Evolutionary conservation across 2,888 invertebrate genomes (phyloP).

Genomic region (Strigamia maritima): DNA sequence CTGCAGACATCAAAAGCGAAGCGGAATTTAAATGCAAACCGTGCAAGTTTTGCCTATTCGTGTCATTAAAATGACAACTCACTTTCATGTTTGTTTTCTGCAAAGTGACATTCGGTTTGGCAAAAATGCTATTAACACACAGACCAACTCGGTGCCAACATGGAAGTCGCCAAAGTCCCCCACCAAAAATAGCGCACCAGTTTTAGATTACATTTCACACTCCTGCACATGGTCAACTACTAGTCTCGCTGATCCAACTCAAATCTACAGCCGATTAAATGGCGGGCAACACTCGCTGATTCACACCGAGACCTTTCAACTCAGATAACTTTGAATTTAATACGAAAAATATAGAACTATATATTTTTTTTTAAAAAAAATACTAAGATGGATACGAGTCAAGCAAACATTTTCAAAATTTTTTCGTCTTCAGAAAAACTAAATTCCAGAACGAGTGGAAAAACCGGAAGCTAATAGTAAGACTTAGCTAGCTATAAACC

Average conservation of each 20-base stretch:
- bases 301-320: neutral
- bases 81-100: neutral
- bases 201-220: slow-evolving; percentile 9
- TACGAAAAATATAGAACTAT: neutral
- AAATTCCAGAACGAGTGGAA: too few relatives aligned
- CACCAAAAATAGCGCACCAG: neutral
- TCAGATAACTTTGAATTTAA: neutral
- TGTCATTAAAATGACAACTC: neutral
- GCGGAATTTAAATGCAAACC: neutral
- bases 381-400: too few relatives aligned
- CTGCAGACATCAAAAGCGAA: neutral
- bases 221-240: slow-evolving; percentile 1
- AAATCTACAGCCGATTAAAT: neutral
- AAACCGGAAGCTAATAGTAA: too few relatives aligned
- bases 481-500: too few relatives aligned
- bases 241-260: neutral
- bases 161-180: slow-evolving; percentile 8
- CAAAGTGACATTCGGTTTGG: neutral
- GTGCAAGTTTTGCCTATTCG: neutral
- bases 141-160: neutral
- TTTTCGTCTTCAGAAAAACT: too few relatives aligned
- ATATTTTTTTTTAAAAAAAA: too few relatives aligned
- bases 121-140: neutral
- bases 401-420: too few relatives aligned
- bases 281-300: neutral